These are phyloP conservation scores for Phrixothrix hirtus DNA, from an alignment of 2,888 invertebrate species.

Conservation along the genomic window DNA sequence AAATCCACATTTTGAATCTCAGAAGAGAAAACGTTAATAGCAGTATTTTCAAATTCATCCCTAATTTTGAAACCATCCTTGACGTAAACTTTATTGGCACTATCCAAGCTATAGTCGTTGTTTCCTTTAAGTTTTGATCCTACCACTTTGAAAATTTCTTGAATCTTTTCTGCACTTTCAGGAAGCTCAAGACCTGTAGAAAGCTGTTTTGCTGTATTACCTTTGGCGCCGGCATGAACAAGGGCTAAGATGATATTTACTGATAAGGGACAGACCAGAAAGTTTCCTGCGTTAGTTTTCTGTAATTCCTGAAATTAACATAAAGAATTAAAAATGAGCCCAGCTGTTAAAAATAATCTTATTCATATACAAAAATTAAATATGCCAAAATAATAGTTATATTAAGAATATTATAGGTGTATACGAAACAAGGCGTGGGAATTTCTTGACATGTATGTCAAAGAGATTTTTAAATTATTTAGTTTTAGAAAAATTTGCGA, in stretches of 20 bases:
- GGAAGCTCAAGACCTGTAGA: slow-evolving; percentile 33
- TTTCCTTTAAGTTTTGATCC: slow-evolving; percentile 32
- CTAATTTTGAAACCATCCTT: slow-evolving; percentile 60
- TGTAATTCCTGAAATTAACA: not conserved
- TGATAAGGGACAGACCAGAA: slow-evolving; percentile 49
- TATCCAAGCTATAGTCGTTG: slow-evolving; percentile 36
- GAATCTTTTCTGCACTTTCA: slow-evolving; percentile 12
- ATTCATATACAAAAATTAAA: not conserved
- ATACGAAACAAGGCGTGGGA: no score
- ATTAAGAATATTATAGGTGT: no score
- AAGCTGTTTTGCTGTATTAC: slow-evolving; percentile 43
- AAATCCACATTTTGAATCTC: slow-evolving; percentile 57
- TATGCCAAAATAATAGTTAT: no score
- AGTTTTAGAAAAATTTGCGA: no score
- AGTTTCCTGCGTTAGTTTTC: slow-evolving; percentile 33
- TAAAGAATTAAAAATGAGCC: not conserved
- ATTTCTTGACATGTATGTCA: no score
- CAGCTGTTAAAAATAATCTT: not conserved
- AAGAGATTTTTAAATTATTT: no score
- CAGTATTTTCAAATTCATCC: slow-evolving; percentile 61
- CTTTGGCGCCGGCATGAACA: slow-evolving; percentile 45
- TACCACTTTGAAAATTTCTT: slow-evolving; percentile 28
- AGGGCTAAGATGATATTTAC: slow-evolving; percentile 47
- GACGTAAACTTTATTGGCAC: slow-evolving; percentile 65
- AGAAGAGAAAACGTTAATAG: slow-evolving; percentile 65